Base-by-base conservation (phyloP, 2,888 invertebrate species). In the Cheilosia scutellata region DNA sequence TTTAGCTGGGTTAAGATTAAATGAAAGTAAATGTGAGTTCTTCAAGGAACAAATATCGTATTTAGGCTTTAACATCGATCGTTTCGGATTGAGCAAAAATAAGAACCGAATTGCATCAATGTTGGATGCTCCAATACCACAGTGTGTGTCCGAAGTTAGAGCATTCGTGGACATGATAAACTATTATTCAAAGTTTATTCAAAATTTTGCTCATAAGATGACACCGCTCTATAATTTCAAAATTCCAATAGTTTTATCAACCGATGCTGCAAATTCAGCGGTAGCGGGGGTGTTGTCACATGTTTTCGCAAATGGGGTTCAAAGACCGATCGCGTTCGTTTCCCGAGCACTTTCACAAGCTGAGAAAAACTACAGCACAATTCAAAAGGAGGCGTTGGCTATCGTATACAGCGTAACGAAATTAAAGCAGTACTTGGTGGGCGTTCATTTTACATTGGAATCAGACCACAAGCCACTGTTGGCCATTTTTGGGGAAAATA, bases 401-500 rank as follows among this genome's bases (percentile, higher is more conserved):
- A 68, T 58, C 4, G 25, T 72, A 11, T 72, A 31, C 4, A n/a
- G 49, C 9, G 60, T 72, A 7, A 42, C 53, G 5, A 71, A 71
- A 42, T 27, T 71, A 5, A 42, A 7, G 7, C 58, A 71, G 3
- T 71, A 71, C 7, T 37, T 71, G 11, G 5, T 71, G 7, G 58
- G 51, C n/a, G 33, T 27, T 27, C 13, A 27, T 37, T 66, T 66
- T 47, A 47, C 13, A 2, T 9, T 70, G 5, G 13, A 70, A 31
- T 20, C 33, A 29, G 70, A 70, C 27, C 75, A 75, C 11, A 72
- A 72, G 31, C 55, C 63, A 3, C 63, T 75, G 11, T 25, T 63
- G 9, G 20, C 74, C 9, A 63, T 63, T 16, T 75, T 75, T 33
- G 75, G 75, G 20, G 75, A 75, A 29, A 65, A 44, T 27, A 75